Percentiles rank a stretch among this genome's conserved stretches.
Evolutionary conservation across 1,140 invertebrate species (phyloP).

Genomic region (Dendrolimus kikuchii): DNA sequence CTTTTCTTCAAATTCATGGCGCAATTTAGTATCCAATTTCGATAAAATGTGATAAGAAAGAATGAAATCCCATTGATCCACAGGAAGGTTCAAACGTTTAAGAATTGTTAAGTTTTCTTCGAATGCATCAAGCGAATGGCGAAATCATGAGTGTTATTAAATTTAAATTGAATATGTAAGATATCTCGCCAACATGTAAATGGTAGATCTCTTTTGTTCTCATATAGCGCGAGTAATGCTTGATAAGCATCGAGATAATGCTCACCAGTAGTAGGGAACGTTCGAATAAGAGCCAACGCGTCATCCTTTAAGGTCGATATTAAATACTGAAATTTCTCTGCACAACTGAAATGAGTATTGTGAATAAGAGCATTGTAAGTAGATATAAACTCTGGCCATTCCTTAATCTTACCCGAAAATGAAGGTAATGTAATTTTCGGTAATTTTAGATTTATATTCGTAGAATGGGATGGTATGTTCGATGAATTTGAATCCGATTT

Average conservation of each 20-base stretch:
- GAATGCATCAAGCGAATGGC: constrained; percentile 15
- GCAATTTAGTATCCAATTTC: constrained; percentile 7
- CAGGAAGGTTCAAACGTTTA: constrained; percentile 17
- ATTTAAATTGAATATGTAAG: constrained; percentile 22
- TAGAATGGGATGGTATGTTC: too few relatives aligned
- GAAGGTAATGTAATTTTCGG: constrained; percentile 12
- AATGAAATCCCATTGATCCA: constrained; percentile 17
- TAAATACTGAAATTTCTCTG: too few relatives aligned
- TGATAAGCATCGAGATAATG: constrained; percentile 19
- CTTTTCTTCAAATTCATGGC: constrained; percentile 12
- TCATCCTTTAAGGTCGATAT: too few relatives aligned
- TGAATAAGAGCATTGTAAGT: constrained; percentile 23
- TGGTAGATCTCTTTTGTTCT: constrained; percentile 20
- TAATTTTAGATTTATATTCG: too few relatives aligned
- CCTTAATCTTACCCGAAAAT: constrained; percentile 20
- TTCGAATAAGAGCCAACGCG: too few relatives aligned
- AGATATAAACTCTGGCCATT: constrained; percentile 21
- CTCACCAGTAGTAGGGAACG: constrained; percentile 9
- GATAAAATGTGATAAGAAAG: constrained; percentile 17
- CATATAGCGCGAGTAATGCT: constrained; percentile 10
- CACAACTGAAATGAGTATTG: too few relatives aligned
- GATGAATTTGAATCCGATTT: too few relatives aligned
- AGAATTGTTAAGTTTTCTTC: constrained; percentile 25
- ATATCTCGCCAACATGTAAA: constrained; percentile 28
- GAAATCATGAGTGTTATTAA: constrained; percentile 13